Percentiles rank a stretch among this genome's conserved stretches.
phyloP scores from a whole-genome alignment of 2,113 vertebrate species.

The Pavo muticus region DNA sequence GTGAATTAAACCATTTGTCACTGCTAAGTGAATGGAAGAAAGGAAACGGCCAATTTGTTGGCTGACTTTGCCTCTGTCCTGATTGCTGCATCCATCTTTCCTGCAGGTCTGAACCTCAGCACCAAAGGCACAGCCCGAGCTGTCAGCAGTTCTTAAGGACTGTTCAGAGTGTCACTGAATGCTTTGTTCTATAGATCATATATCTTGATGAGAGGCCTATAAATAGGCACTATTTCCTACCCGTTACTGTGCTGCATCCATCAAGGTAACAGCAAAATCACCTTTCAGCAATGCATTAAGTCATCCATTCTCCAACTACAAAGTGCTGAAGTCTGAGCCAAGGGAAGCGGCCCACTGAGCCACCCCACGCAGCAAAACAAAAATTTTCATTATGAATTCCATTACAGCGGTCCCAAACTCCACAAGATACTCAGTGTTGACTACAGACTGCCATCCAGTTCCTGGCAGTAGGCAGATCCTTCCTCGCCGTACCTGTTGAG shows the following conservation, averaged over 20 bases:
- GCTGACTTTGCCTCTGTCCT: background rate
- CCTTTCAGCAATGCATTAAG: background rate
- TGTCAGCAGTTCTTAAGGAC: background rate
- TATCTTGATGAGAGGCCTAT: background rate
- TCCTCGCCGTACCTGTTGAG: background rate
- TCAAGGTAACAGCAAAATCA: background rate
- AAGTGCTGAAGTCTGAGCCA: background rate
- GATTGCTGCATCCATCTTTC: background rate
- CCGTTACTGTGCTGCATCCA: background rate
- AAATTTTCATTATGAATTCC: background rate
- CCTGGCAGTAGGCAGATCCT: background rate
- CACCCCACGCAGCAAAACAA: fast-evolving
- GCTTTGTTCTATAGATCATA: background rate
- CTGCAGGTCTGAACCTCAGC: background rate
- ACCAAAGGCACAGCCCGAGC: background rate
- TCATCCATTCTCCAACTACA: background rate
- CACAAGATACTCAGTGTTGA: background rate
- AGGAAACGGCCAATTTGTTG: background rate
- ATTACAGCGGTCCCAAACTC: fast-evolving
- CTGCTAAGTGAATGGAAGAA: background rate
- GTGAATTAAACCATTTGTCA: slow-evolving; percentile 27
- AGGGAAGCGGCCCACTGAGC: background rate
- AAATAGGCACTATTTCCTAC: background rate
- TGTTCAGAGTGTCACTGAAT: background rate
- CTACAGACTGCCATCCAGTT: background rate